Evolutionary conservation across 2,797 vertebrate species (phyloP).

Genomic region (Macropodus opercularis): DNA sequence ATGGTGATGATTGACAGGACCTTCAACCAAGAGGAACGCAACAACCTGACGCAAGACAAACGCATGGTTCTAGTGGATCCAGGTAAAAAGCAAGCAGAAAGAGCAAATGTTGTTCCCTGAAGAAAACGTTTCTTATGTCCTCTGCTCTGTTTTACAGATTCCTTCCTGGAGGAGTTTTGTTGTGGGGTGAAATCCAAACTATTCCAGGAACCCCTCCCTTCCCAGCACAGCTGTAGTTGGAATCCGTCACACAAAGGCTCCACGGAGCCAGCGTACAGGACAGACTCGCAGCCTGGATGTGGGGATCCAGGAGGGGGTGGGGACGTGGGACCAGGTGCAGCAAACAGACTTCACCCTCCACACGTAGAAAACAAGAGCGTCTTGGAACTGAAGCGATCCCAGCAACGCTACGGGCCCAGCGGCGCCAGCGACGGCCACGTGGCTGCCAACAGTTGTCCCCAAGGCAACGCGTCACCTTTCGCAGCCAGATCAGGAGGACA

Average conservation of each 20-base stretch:
- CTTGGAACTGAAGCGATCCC: conserved; percentile 88
- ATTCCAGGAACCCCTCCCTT: conserved; percentile 57
- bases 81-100: conserved; percentile 78
- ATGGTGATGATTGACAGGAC: conserved; percentile 99
- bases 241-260: conserved; percentile 53
- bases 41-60: conserved; percentile 93
- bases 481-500: conserved; percentile 51
- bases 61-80: conserved; percentile 93
- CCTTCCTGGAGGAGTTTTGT: conserved; percentile 95
- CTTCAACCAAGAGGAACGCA: conserved; percentile 97
- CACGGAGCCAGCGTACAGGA: conserved; percentile 75
- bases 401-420: conserved; percentile 74
- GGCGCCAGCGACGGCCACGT: conserved; percentile 45
- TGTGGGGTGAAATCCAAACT: conserved; percentile 86
- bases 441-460: conserved; percentile 47
- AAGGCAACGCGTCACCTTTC: conserved; percentile 64
- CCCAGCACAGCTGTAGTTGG: conserved; percentile 45
- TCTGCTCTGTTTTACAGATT: conserved; percentile 80
- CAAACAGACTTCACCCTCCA: conserved; percentile 74
- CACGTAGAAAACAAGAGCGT: conserved; percentile 87
- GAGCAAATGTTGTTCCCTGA: background rate
- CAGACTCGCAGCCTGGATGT: conserved; percentile 75
- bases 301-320: conserved; percentile 79
- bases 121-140: background rate
- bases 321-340: conserved; percentile 47